Percentiles rank a stretch among this genome's conserved stretches.
phyloP scores from a whole-genome alignment of 2,113 vertebrate genomes.

The Emberiza fucata region DNA sequence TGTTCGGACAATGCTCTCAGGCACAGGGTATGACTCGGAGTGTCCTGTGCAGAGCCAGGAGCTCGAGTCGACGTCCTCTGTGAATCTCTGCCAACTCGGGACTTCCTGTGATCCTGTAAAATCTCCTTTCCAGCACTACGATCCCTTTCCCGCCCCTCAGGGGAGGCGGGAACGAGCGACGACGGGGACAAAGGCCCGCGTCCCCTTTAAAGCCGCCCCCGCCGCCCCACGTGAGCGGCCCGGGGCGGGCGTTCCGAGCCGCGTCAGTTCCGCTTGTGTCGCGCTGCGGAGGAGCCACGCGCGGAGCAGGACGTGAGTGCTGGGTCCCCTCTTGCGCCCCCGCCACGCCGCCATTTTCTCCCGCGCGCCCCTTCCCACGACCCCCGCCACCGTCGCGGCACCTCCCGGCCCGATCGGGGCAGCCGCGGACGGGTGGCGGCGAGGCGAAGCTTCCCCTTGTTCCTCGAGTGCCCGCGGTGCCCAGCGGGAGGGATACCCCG shows the following conservation, averaged over 20 bases:
- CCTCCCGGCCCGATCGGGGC: background rate
- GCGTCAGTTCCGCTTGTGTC: slow-evolving; percentile 9
- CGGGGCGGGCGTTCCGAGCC: background rate
- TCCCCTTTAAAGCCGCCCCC: background rate
- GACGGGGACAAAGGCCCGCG: background rate
- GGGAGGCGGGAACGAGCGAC: accelerated
- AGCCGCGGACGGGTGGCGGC: background rate
- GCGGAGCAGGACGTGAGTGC: background rate
- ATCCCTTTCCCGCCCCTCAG: no score
- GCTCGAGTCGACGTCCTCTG: accelerated
- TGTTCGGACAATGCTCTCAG: background rate
- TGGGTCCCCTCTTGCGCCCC: background rate
- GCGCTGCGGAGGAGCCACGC: background rate
- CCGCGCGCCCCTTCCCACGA: background rate
- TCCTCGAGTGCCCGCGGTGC: background rate
- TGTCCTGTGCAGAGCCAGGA: background rate
- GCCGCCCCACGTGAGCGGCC: background rate
- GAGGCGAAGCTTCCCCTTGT: background rate
- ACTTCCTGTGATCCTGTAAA: background rate
- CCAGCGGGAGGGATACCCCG: background rate
- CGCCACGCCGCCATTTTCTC: background rate
- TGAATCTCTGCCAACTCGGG: accelerated
- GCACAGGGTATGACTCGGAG: background rate
- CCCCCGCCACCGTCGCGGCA: no score
- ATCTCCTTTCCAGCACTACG: accelerated